Evolutionary conservation across 2,113 vertebrate species (phyloP).

Genomic region (Phalacrocorax brasilianus): DNA sequence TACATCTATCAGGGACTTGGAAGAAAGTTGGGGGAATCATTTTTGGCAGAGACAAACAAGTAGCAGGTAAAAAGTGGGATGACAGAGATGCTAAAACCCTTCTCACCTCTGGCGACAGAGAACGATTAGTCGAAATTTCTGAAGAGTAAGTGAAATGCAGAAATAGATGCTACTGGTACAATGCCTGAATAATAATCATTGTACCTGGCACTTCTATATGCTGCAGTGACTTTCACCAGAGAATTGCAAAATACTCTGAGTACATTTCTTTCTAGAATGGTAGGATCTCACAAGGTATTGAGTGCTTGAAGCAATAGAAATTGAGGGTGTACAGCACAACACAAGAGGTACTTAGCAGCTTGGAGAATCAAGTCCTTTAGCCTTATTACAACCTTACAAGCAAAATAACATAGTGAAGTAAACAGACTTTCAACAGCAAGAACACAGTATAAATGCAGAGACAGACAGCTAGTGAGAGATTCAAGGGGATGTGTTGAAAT

Average conservation of each 20-base stretch:
- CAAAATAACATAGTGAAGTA: neutral
- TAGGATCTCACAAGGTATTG: neutral
- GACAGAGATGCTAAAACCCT: neutral
- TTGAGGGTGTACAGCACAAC: neutral
- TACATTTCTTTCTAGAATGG: neutral
- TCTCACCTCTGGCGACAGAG: neutral
- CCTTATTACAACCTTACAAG: neutral
- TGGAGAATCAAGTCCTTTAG: neutral
- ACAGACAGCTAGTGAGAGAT: neutral
- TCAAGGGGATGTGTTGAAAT: neutral
- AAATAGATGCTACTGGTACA: neutral
- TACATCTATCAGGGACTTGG: neutral
- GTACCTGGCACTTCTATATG: neutral
- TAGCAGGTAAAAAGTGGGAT: neutral
- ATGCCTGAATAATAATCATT: neutral
- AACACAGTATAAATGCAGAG: neutral
- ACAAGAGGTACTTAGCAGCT: neutral
- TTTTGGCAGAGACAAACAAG: neutral
- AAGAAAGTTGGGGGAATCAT: neutral
- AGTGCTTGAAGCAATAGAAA: neutral
- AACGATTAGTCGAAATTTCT: neutral
- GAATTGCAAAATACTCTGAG: neutral
- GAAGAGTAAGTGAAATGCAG: neutral
- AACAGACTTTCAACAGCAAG: neutral
- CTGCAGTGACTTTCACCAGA: neutral